phyloP scores from a whole-genome alignment of 2,113 vertebrate genomes.

The Corvus cornix region DNA sequence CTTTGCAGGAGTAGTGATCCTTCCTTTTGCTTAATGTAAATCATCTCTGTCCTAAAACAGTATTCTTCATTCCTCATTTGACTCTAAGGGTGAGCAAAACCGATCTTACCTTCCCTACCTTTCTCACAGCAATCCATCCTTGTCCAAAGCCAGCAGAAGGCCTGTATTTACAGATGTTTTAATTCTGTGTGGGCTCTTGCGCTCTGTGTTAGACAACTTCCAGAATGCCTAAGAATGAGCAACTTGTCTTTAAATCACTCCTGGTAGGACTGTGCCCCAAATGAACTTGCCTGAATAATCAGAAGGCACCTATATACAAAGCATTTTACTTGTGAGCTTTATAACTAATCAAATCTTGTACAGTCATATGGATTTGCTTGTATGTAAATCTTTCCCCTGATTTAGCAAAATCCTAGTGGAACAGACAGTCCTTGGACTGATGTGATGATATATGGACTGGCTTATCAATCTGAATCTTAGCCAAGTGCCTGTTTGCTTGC shows the following conservation, averaged over 20 bases:
- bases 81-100: not conserved
- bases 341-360: not conserved
- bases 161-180: not conserved
- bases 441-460: not conserved
- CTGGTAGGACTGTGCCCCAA: not conserved
- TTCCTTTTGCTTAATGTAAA: not conserved
- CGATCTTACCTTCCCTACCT: accelerated
- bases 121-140: not conserved
- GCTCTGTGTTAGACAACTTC: not conserved
- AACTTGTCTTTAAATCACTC: not conserved
- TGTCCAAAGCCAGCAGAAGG: not conserved
- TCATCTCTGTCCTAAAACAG: not conserved
- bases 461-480: not conserved
- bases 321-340: not conserved
- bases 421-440: not conserved
- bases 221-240: not conserved
- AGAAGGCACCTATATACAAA: not conserved
- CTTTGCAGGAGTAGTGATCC: not conserved
- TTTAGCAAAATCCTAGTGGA: not conserved
- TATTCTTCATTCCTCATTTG: not conserved
- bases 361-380: not conserved
- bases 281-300: not conserved
- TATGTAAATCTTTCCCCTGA: not conserved
- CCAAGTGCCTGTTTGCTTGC: not conserved
- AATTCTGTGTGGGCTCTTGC: not conserved